Percentiles rank a stretch among this genome's conserved stretches.
phyloP scores from a whole-genome alignment of 2,113 vertebrate species.

The Ptilorrhoa leucosticta region DNA sequence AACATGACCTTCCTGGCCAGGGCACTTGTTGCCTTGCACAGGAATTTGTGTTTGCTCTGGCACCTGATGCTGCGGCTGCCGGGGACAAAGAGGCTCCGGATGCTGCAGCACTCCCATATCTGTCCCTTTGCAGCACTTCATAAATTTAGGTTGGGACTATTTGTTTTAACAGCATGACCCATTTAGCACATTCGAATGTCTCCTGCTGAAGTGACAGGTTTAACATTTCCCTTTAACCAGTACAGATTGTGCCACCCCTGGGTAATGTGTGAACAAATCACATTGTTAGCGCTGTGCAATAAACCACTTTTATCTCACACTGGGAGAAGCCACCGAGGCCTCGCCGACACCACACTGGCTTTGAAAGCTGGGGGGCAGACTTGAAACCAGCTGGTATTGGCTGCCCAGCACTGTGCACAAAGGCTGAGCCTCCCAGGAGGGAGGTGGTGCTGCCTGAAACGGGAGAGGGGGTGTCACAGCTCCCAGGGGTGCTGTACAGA shows the following conservation, averaged over 20 bases:
- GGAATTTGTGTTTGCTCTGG: neutral
- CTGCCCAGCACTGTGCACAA: neutral
- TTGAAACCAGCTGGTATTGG: neutral
- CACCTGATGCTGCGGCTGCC: fast-evolving
- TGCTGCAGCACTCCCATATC: neutral
- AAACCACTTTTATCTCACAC: neutral
- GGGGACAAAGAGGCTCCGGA: fast-evolving
- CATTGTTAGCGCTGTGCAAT: neutral
- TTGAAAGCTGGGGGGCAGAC: fast-evolving
- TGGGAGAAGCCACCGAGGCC: neutral
- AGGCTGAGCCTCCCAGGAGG: neutral
- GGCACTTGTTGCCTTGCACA: fast-evolving
- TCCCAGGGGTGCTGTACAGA: neutral
- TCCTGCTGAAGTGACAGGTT: constrained; percentile 29
- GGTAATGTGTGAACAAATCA: constrained; percentile 8
- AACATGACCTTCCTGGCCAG: neutral
- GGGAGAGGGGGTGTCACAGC: neutral
- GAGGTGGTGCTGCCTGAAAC: neutral
- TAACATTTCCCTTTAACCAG: constrained; percentile 14
- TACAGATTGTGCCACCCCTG: constrained; percentile 12
- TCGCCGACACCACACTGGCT: fast-evolving
- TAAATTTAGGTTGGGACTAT: neutral
- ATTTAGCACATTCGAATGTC: neutral
- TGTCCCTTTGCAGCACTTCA: neutral
- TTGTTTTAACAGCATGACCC: neutral